A percentile compares a stretch with the other conserved stretches of the same genome.
phyloP scores from a whole-genome alignment of 2,113 vertebrate genomes.

The Petrocephalus zakoni region DNA sequence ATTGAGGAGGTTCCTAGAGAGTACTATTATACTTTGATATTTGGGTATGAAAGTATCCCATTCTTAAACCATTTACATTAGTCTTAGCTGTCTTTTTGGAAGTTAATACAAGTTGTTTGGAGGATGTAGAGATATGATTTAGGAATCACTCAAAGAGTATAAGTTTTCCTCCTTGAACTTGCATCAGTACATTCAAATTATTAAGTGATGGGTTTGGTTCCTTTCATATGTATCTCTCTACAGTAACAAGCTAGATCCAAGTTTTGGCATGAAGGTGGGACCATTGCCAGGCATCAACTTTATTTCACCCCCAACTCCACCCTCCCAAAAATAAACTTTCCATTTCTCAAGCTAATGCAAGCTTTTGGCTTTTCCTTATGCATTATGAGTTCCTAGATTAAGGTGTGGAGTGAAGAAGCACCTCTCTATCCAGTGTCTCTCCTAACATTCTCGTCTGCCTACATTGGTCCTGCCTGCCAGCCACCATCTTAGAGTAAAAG shows the following conservation, averaged over 20 bases:
- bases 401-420: neutral
- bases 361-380: neutral
- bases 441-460: neutral
- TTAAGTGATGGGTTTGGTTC: conserved; percentile 55
- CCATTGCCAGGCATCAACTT: conserved; percentile 42
- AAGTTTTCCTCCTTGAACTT: neutral
- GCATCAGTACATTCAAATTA: neutral
- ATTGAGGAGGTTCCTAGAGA: neutral
- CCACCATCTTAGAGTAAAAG: neutral
- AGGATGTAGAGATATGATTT: neutral
- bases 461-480: conserved; percentile 9
- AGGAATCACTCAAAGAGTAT: neutral
- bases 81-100: neutral
- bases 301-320: neutral
- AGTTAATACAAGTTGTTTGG: neutral
- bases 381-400: neutral
- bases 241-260: conserved; percentile 35
- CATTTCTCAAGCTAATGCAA: neutral
- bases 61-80: neutral
- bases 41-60: neutral
- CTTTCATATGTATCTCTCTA: conserved; percentile 55
- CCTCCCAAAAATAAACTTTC: neutral
- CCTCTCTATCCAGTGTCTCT: neutral
- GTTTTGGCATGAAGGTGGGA: conserved; percentile 65
- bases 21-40: neutral